Base-by-base conservation (phyloP, 1,140 invertebrate genomes). In the Eupristina koningsbergeri region DNA sequence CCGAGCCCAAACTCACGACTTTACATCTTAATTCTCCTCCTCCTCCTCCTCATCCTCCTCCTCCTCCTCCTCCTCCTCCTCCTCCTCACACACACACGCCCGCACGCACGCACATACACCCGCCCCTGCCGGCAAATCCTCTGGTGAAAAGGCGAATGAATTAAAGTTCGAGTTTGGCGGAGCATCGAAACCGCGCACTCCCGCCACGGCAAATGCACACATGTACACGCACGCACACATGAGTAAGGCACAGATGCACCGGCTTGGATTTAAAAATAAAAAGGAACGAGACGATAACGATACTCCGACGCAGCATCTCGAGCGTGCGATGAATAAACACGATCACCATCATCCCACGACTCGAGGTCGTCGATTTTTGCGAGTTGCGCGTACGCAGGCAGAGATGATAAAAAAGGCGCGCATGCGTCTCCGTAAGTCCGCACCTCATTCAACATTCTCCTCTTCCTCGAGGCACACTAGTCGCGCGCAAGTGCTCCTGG, bases 401-500 rank as follows among this genome's bases (percentile, higher is more conserved):
- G 34, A 8, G 53, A 26, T 13, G 11, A 26, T 6, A 26, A 1
- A 5, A 58, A 26, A 1, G 26, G 3, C 26, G 53, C 53, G 53
- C 53, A 58, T 58, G 53, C 53, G 53, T 58, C 26, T 3, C 3
- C 9, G 22, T 6, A 26, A n/a, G n/a, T n/a, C n/a, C 22, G 5
- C 26, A 6, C 22, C 3, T 58, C 53, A 58, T 58, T 58, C 53
- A 58, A 19, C 0, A 3, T 58, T 58, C 22, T 58, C 53, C 53
- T 58, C 22, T 6, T 58, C 53, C 61, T 31, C 2, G 29, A 0
- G 9, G 29, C n/a, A 39, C 71, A 39, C 19, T 78, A 80, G 85
- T 80, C 71, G 77, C 71, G 77, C 76, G 76, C 71, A 53, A 71
- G 67, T 78, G 67, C 73, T 53, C 45, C 26, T 39, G 64, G 63